Conservation (phyloP, 2,888 invertebrate species). For the Pinctada fucata region DNA sequence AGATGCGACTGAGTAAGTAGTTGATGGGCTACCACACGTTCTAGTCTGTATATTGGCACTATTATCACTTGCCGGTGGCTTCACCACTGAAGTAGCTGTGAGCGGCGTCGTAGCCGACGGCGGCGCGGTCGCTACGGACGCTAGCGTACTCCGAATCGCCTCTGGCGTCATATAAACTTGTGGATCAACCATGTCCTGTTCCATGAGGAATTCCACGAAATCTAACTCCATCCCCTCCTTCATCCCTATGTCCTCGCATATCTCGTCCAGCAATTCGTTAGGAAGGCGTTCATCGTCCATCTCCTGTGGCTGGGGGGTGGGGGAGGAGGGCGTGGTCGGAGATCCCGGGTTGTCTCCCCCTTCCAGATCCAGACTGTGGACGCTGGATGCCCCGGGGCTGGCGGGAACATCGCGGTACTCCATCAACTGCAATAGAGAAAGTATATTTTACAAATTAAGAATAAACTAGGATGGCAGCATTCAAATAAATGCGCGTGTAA, state of each 20-base stretch:
- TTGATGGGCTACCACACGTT: constrained; percentile 57
- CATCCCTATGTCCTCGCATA: constrained; percentile 76
- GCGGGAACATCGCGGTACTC: constrained; percentile 70
- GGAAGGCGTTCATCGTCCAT: constrained; percentile 69
- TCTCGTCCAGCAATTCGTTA: constrained; percentile 74
- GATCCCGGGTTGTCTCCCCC: constrained; percentile 64
- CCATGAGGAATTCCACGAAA: constrained; percentile 74
- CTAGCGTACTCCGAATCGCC: constrained; percentile 48
- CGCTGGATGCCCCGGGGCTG: constrained; percentile 66
- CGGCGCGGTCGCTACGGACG: constrained; percentile 31
- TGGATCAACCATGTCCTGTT: constrained; percentile 65
- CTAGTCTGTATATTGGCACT: constrained; percentile 40
- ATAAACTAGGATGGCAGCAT: too few relatives aligned
- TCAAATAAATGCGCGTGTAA: too few relatives aligned
- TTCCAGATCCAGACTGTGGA: constrained; percentile 64
- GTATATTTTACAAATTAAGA: not conserved
- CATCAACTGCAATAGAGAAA: constrained; percentile 64
- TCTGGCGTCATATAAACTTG: constrained; percentile 69
- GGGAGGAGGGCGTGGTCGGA: constrained; percentile 66
- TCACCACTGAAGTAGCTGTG: constrained; percentile 26
- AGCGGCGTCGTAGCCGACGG: constrained; percentile 9
- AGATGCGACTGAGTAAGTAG: constrained; percentile 57
- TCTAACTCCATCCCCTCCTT: constrained; percentile 76
- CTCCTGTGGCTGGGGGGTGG: constrained; percentile 53
- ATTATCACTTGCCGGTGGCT: constrained; percentile 49